Base-by-base conservation (phyloP, 2,113 vertebrate species). In the Coturnix japonica region DNA sequence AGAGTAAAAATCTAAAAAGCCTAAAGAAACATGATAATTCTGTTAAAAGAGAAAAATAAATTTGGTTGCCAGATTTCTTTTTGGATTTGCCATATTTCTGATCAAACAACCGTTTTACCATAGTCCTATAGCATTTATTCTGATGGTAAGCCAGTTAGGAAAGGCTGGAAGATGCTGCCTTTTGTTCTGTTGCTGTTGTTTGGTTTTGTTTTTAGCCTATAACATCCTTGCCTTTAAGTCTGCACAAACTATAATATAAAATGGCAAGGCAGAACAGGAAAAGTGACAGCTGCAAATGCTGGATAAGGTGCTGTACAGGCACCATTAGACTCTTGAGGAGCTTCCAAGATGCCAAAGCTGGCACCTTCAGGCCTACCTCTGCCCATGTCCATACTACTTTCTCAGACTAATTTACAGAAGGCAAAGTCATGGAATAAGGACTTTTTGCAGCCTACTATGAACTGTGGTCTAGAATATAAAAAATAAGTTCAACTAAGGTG, bases 361-460 rank as follows among this genome's bases (percentile, higher is more conserved):
- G 21, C 51, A 53, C 23, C 41, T 82, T 60, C 44, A 60, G 15
- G 14, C 25, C 41, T 69, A 2, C 28, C 26, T 65, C 13, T 28
- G 3, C 11, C 33, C 80, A 11, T 28, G 3, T 9, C 33, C 80
- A 11, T 37, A 49, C 23, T 81, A 54, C 43, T 19, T 82, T 87
- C 86, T 70, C 70, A 79, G 87, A 84, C 70, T 75, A 44, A 87
- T 71, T 66, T 17, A 63, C 37, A 93, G 73, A 94, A 63, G 51
- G 57, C 67, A 89, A 85, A 88, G 43, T 18, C 43, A 31, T 51
- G 57, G 65, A 51, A 70, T 44, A 56, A 23, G 8, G 22, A 60
- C 11, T 23, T 74, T 71, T 70, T 66, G 8, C 41, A 71, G 23
- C 37, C 26, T 41, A 17, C 5, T 8, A 25, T 8, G n/a, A 59